Conservation (phyloP, 2,888 invertebrate species). For the Axea sp. region DNA sequence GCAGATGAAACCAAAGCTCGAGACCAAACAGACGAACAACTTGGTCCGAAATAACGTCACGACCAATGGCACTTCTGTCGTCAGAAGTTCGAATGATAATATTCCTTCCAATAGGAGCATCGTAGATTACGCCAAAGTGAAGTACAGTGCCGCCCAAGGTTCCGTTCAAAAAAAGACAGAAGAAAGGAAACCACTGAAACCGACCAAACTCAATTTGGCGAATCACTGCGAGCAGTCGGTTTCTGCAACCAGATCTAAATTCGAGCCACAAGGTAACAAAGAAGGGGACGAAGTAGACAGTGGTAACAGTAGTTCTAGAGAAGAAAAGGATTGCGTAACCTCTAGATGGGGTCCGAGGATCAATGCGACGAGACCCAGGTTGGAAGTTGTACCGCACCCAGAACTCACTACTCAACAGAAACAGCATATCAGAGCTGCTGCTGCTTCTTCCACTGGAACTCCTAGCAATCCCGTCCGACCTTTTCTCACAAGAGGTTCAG, state of each 20-base stretch:
- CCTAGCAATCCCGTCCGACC: conserved; percentile 87
- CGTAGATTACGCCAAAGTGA: conserved; percentile 84
- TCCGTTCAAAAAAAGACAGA: conserved; percentile 77
- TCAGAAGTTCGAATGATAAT: conserved; percentile 62
- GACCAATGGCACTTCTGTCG: conserved; percentile 6
- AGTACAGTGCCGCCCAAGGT: conserved; percentile 82
- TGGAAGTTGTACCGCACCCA: conserved; percentile 83
- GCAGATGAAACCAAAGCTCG: too few species aligned
- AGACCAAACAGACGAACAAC: conserved; percentile 15
- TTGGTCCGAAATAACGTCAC: conserved; percentile 5
- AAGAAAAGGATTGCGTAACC: conserved; percentile 70
- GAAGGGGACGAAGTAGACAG: conserved; percentile 56
- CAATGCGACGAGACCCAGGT: conserved; percentile 72
- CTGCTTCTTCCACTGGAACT: conserved; percentile 76
- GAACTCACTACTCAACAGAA: conserved; percentile 83
- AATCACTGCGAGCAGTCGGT: conserved; percentile 60
- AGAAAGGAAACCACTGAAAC: conserved; percentile 68
- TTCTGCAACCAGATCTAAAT: conserved; percentile 71
- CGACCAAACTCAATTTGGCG: conserved; percentile 4
- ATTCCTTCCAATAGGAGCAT: conserved; percentile 79
- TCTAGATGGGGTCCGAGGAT: conserved; percentile 79
- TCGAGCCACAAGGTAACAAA: conserved; percentile 66
- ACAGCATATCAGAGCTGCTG: conserved; percentile 80
- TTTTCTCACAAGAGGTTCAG: conserved; percentile 92
- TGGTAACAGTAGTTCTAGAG: conserved; percentile 64